Evolutionary conservation across 1,140 invertebrate species (phyloP).

Genomic region (Helicoverpa zea): DNA sequence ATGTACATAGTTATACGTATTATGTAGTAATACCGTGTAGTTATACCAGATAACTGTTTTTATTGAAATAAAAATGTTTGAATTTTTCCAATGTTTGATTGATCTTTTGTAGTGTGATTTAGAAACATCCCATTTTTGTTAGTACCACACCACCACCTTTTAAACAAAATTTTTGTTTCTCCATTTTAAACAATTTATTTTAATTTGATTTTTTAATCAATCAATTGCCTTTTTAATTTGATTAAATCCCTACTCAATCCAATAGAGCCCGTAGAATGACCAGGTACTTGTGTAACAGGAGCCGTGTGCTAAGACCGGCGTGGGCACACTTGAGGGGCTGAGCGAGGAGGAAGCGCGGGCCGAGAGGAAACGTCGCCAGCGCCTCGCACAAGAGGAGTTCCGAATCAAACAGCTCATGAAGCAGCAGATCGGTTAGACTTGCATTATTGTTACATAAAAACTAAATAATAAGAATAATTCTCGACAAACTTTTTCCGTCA

Average conservation of each 20-base stretch:
- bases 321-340: constrained; percentile 48
- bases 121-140: too few relatives aligned
- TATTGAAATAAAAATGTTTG: constrained; percentile 73
- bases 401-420: constrained; percentile 71
- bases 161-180: too few relatives aligned
- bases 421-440: constrained; percentile 69
- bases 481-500: background rate
- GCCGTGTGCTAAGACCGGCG: constrained; percentile 43
- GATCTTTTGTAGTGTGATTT: constrained; percentile 12
- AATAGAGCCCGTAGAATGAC: background rate
- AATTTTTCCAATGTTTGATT: constrained; percentile 72
- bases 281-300: constrained; percentile 59
- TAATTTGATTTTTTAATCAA: too few relatives aligned
- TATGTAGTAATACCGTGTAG: constrained; percentile 29
- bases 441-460: background rate
- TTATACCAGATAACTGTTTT: constrained; percentile 63
- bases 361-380: constrained; percentile 80
- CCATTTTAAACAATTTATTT: background rate
- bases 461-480: background rate
- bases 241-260: background rate
- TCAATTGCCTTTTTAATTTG: background rate
- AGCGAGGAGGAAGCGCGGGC: constrained; percentile 76
- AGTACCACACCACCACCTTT: too few relatives aligned
- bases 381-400: constrained; percentile 80
- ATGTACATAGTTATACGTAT: constrained; percentile 46